These are phyloP conservation scores for Centropyge bicolor DNA, from an alignment of 2,797 vertebrate species.

Conservation along the genomic window DNA sequence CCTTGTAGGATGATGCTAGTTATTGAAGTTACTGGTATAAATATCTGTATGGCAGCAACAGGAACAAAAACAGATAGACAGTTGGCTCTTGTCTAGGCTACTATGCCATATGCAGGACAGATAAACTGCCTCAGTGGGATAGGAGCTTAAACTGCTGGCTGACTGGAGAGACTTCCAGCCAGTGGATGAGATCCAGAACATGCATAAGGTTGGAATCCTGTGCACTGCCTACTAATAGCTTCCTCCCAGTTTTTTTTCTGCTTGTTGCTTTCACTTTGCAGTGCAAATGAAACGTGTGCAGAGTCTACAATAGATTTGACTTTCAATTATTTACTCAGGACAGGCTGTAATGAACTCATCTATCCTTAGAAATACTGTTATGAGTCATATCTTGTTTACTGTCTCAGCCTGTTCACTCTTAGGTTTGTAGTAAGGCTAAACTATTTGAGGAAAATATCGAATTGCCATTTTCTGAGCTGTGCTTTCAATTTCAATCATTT, in stretches of 20 bases:
- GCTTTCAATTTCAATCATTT: background rate
- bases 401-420: background rate
- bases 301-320: conserved; percentile 15
- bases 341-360: conserved; percentile 5
- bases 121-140: conserved; percentile 40
- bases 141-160: conserved; percentile 50
- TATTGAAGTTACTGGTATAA: conserved; percentile 19
- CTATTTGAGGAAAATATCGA: background rate
- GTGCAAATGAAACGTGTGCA: background rate
- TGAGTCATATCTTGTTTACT: conserved; percentile 15
- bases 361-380: background rate
- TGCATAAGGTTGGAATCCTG: conserved; percentile 41
- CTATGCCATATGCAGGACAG: conserved; percentile 43
- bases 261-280: background rate
- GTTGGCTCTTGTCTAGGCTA: conserved; percentile 14
- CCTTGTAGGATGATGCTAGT: background rate
- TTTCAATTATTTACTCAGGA: conserved; percentile 10
- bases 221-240: conserved; percentile 48
- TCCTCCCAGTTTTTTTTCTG: conserved; percentile 6
- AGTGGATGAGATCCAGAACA: conserved; percentile 58
- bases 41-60: conserved; percentile 25
- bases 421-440: background rate
- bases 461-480: background rate
- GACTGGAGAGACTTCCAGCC: conserved; percentile 50
- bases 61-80: background rate